phyloP scores from a whole-genome alignment of 1,140 invertebrate species.

The Cephus cinctus region DNA sequence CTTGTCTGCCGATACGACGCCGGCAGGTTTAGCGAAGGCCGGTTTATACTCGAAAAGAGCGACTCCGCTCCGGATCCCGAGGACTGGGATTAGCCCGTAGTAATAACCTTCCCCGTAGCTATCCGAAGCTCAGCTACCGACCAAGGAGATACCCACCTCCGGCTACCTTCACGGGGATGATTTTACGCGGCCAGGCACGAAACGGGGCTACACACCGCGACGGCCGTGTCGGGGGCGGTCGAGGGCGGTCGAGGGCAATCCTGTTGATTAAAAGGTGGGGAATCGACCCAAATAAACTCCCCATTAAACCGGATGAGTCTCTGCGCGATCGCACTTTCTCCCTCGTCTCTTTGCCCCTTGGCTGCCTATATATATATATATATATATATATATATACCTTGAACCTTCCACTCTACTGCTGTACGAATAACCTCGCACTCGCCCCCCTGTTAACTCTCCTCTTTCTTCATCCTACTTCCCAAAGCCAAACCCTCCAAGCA shows the following conservation, averaged over 20 bases:
- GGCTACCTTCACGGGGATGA: constrained; percentile 31
- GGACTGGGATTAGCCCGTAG: constrained; percentile 34
- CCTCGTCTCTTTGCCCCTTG: background rate
- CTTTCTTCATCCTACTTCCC: background rate
- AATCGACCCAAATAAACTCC: constrained; percentile 40
- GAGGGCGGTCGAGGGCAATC: constrained; percentile 34
- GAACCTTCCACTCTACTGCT: constrained; percentile 19
- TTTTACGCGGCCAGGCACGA: constrained; percentile 28
- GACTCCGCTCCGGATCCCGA: too few species aligned
- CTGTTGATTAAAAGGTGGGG: constrained; percentile 42
- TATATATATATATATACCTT: background rate
- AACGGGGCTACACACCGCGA: constrained; percentile 24
- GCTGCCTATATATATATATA: background rate
- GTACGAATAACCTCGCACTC: background rate
- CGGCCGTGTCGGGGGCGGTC: constrained; percentile 20
- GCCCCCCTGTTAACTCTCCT: constrained; percentile 16
- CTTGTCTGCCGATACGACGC: too few species aligned
- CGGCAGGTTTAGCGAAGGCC: too few species aligned
- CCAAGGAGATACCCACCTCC: too few species aligned
- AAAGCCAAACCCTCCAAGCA: too few species aligned
- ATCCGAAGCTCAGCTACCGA: constrained; percentile 30
- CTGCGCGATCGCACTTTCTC: constrained; percentile 26
- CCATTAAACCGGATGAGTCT: constrained; percentile 41
- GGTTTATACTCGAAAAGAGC: too few species aligned
- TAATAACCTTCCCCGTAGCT: constrained; percentile 33